phyloP scores from a whole-genome alignment of 1,140 invertebrate genomes.

The Pseudomyrmex gracilis region DNA sequence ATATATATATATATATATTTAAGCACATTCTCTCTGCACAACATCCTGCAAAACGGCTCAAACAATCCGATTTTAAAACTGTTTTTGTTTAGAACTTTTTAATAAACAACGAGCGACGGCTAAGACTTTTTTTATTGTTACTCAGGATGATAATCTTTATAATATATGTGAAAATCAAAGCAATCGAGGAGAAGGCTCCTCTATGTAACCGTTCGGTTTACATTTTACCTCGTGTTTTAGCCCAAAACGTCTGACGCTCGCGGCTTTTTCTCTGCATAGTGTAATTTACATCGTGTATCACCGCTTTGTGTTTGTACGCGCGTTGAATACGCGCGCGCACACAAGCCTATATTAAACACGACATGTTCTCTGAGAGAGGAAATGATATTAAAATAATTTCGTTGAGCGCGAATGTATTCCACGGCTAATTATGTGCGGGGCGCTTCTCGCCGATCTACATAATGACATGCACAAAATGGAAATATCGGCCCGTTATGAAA shows the following conservation, averaged over 20 bases:
- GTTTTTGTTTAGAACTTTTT: too few species aligned
- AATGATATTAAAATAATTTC: conserved; percentile 61
- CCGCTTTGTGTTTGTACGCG: background rate
- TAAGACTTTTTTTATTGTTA: too few species aligned
- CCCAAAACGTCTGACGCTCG: background rate
- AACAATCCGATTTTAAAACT: too few species aligned
- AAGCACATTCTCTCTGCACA: too few species aligned
- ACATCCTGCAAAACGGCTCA: too few species aligned
- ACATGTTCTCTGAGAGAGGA: conserved; percentile 23
- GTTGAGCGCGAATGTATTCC: conserved; percentile 36
- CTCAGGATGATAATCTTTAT: too few species aligned
- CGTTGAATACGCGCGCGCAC: conserved; percentile 23
- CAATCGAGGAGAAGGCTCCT: too few species aligned
- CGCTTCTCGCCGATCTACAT: conserved; percentile 50
- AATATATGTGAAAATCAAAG: too few species aligned
- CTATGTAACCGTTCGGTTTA: too few species aligned
- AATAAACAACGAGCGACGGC: too few species aligned
- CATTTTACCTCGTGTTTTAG: too few species aligned
- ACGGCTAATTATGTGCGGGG: conserved; percentile 51
- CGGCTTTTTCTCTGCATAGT: conserved; percentile 30
- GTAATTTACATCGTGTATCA: conserved; percentile 51
- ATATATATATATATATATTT: too few species aligned
- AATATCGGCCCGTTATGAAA: conserved; percentile 50
- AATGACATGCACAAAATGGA: conserved; percentile 58
- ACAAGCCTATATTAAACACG: conserved; percentile 35